Evolutionary conservation across 2,797 vertebrate species (phyloP).

Genomic region (Tapirus indicus): DNA sequence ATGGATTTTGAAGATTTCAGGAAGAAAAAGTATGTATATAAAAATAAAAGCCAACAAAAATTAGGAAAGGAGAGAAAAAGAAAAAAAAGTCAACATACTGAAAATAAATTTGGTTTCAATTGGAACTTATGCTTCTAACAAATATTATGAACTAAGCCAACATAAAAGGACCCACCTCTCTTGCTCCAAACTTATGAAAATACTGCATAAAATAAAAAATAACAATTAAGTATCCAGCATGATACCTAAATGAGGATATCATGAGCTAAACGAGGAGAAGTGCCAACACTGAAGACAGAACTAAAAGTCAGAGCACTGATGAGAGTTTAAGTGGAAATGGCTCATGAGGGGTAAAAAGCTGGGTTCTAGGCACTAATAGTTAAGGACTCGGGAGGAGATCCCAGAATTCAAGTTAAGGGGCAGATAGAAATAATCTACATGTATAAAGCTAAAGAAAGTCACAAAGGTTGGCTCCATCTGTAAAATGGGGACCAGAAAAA

Average conservation of each 20-base stretch:
- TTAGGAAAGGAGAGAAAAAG: background rate
- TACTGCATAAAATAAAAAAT: background rate
- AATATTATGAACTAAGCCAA: background rate
- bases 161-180: background rate
- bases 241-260: too few species aligned
- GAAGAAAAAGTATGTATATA: background rate
- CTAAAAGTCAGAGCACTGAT: background rate
- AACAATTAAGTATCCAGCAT: background rate
- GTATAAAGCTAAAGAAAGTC: background rate
- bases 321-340: background rate
- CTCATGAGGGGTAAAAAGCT: background rate
- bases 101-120: slow-evolving; percentile 50
- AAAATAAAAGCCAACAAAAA: slow-evolving; percentile 53
- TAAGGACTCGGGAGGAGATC: background rate
- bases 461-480: background rate
- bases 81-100: background rate
- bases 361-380: background rate
- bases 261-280: background rate
- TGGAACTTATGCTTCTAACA: slow-evolving; percentile 14
- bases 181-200: background rate
- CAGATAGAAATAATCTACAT: background rate
- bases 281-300: background rate
- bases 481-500: background rate
- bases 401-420: background rate
- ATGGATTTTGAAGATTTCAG: background rate